Evolutionary conservation across 2,797 vertebrate species (phyloP).

Genomic region (Limosa lapponica): DNA sequence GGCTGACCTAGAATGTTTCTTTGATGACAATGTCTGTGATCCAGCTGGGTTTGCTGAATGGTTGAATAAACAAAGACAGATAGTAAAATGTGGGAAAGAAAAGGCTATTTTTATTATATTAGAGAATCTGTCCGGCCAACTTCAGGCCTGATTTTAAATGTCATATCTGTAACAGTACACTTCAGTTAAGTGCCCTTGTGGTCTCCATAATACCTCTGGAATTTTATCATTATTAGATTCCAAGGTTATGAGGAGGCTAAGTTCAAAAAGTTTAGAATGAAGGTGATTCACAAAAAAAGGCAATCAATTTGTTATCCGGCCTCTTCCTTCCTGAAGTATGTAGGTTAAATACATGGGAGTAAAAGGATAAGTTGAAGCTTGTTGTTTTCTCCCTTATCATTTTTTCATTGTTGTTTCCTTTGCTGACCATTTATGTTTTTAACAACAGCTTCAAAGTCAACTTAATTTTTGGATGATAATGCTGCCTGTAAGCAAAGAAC

Average conservation of each 20-base stretch:
- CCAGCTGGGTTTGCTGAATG: conserved; percentile 67
- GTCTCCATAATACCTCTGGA: conserved; percentile 5
- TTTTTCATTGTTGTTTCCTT: background rate
- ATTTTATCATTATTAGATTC: conserved; percentile 34
- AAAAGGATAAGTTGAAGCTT: background rate
- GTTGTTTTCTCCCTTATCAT: background rate
- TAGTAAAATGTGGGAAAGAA: conserved; percentile 60
- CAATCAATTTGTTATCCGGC: background rate
- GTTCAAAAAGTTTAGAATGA: background rate
- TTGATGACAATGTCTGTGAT: conserved; percentile 62
- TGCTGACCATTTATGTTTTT: background rate
- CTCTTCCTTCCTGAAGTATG: conserved; percentile 19
- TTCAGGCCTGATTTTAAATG: conserved; percentile 3
- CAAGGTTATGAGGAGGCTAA: conserved; percentile 34
- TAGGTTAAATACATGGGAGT: background rate
- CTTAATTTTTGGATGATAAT: background rate
- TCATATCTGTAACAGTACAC: conserved; percentile 5
- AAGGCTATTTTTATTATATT: conserved; percentile 20
- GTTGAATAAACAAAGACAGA: conserved; percentile 69
- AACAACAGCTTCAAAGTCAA: background rate
- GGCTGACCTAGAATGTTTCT: conserved; percentile 63
- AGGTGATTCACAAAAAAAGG: background rate
- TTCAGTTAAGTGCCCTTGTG: background rate
- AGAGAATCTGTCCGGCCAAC: background rate
- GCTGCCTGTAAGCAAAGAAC: background rate